phyloP scores from a whole-genome alignment of 2,888 invertebrate genomes.

The Ornithoptera priamus region DNA sequence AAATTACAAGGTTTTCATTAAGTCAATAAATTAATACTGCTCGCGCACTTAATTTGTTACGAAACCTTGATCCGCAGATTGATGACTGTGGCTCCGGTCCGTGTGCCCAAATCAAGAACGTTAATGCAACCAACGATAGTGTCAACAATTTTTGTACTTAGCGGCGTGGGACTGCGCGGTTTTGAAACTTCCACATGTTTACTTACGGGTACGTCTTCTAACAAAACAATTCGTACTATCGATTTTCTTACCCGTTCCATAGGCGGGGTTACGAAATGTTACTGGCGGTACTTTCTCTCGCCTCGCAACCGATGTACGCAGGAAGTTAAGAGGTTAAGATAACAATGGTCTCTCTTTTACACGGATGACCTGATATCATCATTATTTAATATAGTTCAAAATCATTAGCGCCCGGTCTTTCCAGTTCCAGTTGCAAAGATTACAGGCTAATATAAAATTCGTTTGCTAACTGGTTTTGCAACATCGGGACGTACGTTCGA shows the following conservation, averaged over 20 bases:
- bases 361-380: constrained; percentile 24
- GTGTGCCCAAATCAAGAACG: constrained; percentile 27
- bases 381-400: constrained; percentile 33
- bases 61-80: constrained; percentile 34
- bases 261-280: constrained; percentile 65
- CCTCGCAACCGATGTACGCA: constrained; percentile 62
- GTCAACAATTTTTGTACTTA: constrained; percentile 26
- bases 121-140: constrained; percentile 23
- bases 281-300: constrained; percentile 66
- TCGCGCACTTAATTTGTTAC: constrained; percentile 27
- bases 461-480: constrained; percentile 37
- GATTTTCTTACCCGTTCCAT: constrained; percentile 61
- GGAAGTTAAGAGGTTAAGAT: constrained; percentile 73
- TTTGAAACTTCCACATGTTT: constrained; percentile 27
- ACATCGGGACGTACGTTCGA: constrained; percentile 27
- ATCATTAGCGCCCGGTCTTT: constrained; percentile 31
- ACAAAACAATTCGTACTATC: constrained; percentile 32
- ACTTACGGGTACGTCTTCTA: constrained; percentile 26
- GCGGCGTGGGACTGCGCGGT: constrained; percentile 23
- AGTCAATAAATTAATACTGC: constrained; percentile 27
- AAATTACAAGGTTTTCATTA: constrained; percentile 31
- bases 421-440: constrained; percentile 31
- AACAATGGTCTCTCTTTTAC: constrained; percentile 55
- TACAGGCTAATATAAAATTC: constrained; percentile 33
- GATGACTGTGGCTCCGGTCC: constrained; percentile 24